Conservation (phyloP, 2,113 vertebrate species). For the Furnarius figulus region DNA sequence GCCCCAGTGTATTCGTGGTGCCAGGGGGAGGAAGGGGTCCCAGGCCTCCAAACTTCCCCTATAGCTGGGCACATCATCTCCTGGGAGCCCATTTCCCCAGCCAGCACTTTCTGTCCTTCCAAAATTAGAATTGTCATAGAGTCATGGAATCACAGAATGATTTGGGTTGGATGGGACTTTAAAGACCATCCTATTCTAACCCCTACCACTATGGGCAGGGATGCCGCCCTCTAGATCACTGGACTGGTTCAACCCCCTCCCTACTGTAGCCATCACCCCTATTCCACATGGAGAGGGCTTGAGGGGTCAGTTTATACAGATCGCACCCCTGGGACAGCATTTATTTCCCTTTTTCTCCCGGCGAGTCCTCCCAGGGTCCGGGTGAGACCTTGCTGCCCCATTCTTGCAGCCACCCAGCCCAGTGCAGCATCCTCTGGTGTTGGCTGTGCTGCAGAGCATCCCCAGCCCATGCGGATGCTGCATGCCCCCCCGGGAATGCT, state of each 20-base stretch:
- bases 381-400: fast-evolving
- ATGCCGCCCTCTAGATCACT: not conserved
- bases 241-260: not conserved
- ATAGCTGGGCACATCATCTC: not conserved
- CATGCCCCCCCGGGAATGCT: not conserved
- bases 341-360: not conserved
- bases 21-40: fast-evolving
- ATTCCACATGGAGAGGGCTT: fast-evolving
- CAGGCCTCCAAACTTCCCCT: not conserved
- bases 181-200: not conserved
- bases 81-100: not conserved
- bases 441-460: not conserved
- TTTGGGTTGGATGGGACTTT: not conserved
- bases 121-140: not conserved
- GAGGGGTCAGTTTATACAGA: not conserved
- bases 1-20: not conserved
- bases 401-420: not conserved
- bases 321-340: fast-evolving
- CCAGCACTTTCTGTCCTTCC: not conserved
- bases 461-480: not conserved
- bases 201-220: not conserved
- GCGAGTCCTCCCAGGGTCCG: fast-evolving
- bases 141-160: not conserved
- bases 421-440: fast-evolving
- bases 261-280: not conserved